Base-by-base conservation (phyloP, 2,797 vertebrate species). In the Kryptopterus vitreolus region DNA sequence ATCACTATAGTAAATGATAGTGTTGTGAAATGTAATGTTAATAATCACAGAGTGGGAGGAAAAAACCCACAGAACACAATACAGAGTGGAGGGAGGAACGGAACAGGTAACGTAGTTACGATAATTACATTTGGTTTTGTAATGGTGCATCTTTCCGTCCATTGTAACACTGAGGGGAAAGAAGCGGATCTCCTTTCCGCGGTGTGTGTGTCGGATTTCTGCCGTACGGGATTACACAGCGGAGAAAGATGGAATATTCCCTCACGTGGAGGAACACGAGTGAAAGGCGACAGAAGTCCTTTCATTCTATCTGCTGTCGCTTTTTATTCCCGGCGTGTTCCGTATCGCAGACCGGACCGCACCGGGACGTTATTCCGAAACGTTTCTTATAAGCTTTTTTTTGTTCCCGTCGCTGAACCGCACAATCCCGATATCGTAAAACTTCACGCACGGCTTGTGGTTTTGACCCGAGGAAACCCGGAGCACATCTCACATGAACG, bases 401-500 rank as follows among this genome's bases (percentile, higher is more conserved):
- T 73, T 76, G 68, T 46, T 79, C 48, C 48, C 71, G 72, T 55
- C 63, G 68, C 50, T 38, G 62, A 70, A 58, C 71, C 71, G 77
- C 77, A 78, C 53, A 83, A 79, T 83, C 82, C 76, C 69, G 77
- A 73, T 82, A 71, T 72, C 62, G 46, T 63, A 79, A 66, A 46
- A 48, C 72, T 81, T 66, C 15, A 72, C 77, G 20, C 76, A 0
- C 26, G 71, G 61, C 55, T 22, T 22, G 29, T 57, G 16, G 69
- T 57, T 59, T 59, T 73, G 75, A 81, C 76, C 57, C 26, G 35
- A 61, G 59, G 58, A 20, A n/a, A 24, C 52, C 9, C 46, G 65
- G 72, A 68, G 66, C 22, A 22, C 68, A 12, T 52, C 66, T 62
- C 70, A 76, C 66, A 82, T 16, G 53, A 52, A 48, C 69, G 52